Base-by-base conservation (phyloP, 2,888 invertebrate genomes). In the Rhynchonema sp. region DNA sequence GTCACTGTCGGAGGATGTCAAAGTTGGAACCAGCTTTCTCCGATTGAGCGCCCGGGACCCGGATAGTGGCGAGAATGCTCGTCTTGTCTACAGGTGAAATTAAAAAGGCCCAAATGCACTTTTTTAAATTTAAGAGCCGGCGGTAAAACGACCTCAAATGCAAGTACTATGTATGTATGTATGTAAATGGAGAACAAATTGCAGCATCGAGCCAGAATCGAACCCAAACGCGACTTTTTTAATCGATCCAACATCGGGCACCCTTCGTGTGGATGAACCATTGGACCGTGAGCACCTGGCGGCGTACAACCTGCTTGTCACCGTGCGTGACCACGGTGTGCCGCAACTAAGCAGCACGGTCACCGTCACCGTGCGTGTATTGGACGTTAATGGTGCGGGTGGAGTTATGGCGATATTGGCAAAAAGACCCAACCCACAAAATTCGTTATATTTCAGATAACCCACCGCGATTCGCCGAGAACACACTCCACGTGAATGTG, bases 181-280 rank as follows among this genome's bases (percentile, higher is more conserved):
- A n/a, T n/a, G n/a, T n/a, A n/a, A n/a, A n/a, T n/a, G n/a, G n/a
- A n/a, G n/a, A n/a, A n/a, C n/a, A n/a, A n/a, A n/a, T n/a, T n/a
- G n/a, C n/a, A n/a, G n/a, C n/a, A 78, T 92, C 46, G 77, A 83
- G 0, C 79, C 30, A 20, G 26, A 62, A 25, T 2, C 25, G 2
- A 38, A 88, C 67, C 25, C 23, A 20, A 28, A 88, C 67, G 88
- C 87, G 0, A 86, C 89, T 0, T 94, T 94, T 73, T 84, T 85
- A 0, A 83, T 94, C 25, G 94, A 96, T 74, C 82, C 87, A 0
- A 85, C 87, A 0, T 88, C 89, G 0, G 94, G 94, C 0, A 85
- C 88, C 1, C 82, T 96, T 22, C 78, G 92, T 60, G 90, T 89
- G 0, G 85, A 86, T 63, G 87, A 87, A 72, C 82, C 83, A 0